Evolutionary conservation across 2,888 invertebrate species (phyloP), one percentile per base, ranked within the genome.

Genomic region (Byasa hedistus): DNA sequence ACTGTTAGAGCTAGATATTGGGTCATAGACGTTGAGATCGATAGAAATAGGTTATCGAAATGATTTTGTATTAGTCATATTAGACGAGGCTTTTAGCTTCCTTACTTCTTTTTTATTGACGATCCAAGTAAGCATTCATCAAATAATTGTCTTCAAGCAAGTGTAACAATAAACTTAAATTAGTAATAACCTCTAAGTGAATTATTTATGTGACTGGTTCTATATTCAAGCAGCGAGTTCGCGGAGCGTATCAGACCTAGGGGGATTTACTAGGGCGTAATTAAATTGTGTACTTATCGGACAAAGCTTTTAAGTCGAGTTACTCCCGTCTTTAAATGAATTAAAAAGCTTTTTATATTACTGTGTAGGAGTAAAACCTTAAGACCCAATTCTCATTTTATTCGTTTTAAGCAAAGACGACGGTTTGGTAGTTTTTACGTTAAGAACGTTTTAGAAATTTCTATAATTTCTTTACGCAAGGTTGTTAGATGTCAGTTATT

Each of bases 241-340:
- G n/a, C 57, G 27, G 57, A 32, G 56, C 27, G 24, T 32, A 32
- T 8, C 57, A 32, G 32, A 57, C 57, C 24, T 10, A 19, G 32
- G 12, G 23, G 12, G 12, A 57, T 57, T 57, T 57, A 57, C 32
- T 57, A n/a, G n/a, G 21, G n/a, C 32, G 57, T 57, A 57, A 57
- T 57, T 27, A 57, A 57, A 57, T 57, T 32, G 57, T 27, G n/a
- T 57, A 32, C 32, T 57, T n/a, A 32, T 57, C 19, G 32, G 57
- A 57, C 57, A 57, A 32, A n/a, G 57, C 32, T 24, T 32, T 32
- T n/a, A 10, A 23, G 12, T 57, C 24, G 10, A 32, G n/a, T 57
- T 27, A 8, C 32, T n/a, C 21, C 12, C 27, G 19, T 27, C 27
- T 60, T 54, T 54, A 54, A 22, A 22, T 54, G 22, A 56, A 56